A percentile compares a stretch with the other conserved stretches of the same genome.
Conservation (phyloP, 2,888 invertebrate genomes). For the Slavum lentiscoides region DNA sequence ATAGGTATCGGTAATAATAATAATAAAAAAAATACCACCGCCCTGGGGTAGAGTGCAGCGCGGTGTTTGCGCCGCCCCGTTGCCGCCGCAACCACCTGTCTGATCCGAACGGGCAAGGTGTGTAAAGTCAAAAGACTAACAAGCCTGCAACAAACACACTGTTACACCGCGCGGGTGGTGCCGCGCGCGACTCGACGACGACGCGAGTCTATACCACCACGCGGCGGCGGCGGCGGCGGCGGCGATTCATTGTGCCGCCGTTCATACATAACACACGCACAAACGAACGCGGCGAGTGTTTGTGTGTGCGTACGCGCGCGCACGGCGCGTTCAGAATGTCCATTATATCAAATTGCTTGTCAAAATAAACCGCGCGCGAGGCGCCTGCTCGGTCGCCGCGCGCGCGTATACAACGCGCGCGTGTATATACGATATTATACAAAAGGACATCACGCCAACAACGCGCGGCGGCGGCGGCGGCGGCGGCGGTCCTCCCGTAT, state of each 20-base stretch:
- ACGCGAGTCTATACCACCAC: background rate
- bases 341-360: slow-evolving; percentile 52
- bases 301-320: slow-evolving; percentile 1
- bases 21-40: slow-evolving; percentile 10
- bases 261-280: too few species aligned
- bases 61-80: background rate
- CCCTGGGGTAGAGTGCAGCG: slow-evolving; percentile 17
- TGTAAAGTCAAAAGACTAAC: slow-evolving; percentile 52
- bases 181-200: too few species aligned
- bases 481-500: background rate
- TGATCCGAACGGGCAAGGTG: slow-evolving; percentile 27
- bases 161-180: too few species aligned
- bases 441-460: slow-evolving; percentile 37
- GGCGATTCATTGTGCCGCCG: slow-evolving; percentile 15
- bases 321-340: slow-evolving; percentile 35
- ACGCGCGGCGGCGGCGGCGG: too few species aligned
- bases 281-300: too few species aligned
- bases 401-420: slow-evolving; percentile 19
- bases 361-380: slow-evolving; percentile 51
- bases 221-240: background rate
- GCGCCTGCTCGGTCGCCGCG: slow-evolving; percentile 26
- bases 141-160: slow-evolving; percentile 1
- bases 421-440: background rate
- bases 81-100: slow-evolving; percentile 34
- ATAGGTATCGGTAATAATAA: slow-evolving; percentile 1